Evolutionary conservation across 2,797 vertebrate genomes (phyloP).

Genomic region (Sphaeramia orbicularis): DNA sequence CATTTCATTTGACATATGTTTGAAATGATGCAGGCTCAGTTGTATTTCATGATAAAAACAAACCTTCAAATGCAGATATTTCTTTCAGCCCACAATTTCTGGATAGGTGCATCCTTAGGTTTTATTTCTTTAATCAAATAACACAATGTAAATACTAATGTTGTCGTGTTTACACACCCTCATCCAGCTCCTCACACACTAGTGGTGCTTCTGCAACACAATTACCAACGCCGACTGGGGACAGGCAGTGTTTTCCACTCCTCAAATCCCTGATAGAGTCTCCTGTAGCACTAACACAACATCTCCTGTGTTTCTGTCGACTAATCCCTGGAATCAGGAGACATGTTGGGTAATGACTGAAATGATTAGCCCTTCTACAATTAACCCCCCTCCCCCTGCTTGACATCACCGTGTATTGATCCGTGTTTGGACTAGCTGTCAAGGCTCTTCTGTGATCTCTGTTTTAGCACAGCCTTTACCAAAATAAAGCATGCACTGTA

Average conservation of each 20-base stretch:
- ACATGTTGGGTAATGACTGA: constrained; percentile 73
- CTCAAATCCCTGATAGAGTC: constrained; percentile 69
- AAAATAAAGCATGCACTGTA: too few relatives aligned
- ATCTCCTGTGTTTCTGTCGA: constrained; percentile 67
- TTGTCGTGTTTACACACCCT: constrained; percentile 26
- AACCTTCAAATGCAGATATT: too few relatives aligned
- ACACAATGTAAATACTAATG: too few relatives aligned
- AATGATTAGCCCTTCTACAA: constrained; percentile 70
- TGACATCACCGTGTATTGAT: constrained; percentile 73
- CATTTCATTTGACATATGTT: too few relatives aligned
- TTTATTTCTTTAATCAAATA: too few relatives aligned
- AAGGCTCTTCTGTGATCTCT: constrained; percentile 29
- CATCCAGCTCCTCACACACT: constrained; percentile 28
- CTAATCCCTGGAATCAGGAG: constrained; percentile 77
- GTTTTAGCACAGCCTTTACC: constrained; percentile 38
- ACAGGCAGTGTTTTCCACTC: constrained; percentile 58
- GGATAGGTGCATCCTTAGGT: too few relatives aligned
- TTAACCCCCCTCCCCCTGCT: constrained; percentile 26
- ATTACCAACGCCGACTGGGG: constrained; percentile 62
- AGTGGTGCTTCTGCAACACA: constrained; percentile 52
- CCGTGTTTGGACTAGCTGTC: constrained; percentile 39
- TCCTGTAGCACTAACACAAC: constrained; percentile 73
- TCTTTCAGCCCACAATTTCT: too few relatives aligned
- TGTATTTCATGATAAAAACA: too few relatives aligned
- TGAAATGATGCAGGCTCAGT: too few relatives aligned